Percentiles rank a stretch among this genome's conserved stretches.
phyloP scores from a whole-genome alignment of 2,797 vertebrate genomes.

The Pseudocheirus occidentalis region DNA sequence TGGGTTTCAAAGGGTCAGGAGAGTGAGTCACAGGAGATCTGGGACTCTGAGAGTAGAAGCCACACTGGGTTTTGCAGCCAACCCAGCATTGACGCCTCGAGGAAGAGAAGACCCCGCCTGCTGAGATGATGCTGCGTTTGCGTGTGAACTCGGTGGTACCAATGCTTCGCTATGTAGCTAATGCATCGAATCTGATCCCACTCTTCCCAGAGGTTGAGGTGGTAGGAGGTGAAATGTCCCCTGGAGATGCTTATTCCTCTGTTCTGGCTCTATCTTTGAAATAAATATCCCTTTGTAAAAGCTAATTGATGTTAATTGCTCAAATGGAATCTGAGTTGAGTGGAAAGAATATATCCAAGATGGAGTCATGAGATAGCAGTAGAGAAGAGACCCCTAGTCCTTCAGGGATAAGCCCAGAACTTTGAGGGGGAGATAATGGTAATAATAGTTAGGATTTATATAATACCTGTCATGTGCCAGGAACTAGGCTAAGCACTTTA shows the following conservation, averaged over 20 bases:
- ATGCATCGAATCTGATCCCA: neutral
- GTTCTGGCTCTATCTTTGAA: neutral
- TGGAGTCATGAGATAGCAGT: neutral
- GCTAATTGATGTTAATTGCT: neutral
- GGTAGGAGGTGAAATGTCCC: neutral
- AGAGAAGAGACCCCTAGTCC: neutral
- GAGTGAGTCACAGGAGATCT: neutral
- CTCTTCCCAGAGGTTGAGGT: neutral
- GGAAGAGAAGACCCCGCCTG: neutral
- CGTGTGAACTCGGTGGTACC: neutral
- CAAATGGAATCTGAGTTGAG: neutral
- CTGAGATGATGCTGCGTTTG: neutral
- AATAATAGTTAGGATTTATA: neutral
- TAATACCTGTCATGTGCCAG: neutral
- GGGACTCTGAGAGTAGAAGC: neutral
- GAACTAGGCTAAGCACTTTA: neutral
- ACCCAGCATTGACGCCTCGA: neutral
- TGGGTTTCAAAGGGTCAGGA: neutral
- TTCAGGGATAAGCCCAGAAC: neutral
- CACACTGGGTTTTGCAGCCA: neutral
- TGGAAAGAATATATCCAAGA: neutral
- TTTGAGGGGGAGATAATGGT: neutral
- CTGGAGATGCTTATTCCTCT: neutral
- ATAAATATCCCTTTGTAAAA: neutral
- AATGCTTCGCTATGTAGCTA: neutral